Base-by-base conservation (phyloP, 2,113 vertebrate genomes). In the Phoenicopterus ruber region DNA sequence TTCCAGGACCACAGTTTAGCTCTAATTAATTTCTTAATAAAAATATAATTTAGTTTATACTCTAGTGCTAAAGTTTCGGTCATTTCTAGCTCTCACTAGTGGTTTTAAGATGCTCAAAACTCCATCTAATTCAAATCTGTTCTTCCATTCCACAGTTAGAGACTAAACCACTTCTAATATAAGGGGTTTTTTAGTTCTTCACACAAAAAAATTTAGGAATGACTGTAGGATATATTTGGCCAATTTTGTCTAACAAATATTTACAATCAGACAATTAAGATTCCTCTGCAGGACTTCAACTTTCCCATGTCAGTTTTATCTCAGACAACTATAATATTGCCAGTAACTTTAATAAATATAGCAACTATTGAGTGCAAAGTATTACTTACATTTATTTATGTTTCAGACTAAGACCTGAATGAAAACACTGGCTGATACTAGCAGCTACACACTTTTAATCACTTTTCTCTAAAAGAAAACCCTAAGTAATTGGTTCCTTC, bases 291-390 rank as follows among this genome's bases (percentile, higher is more conserved):
- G 55, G 73, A 90, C 55, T 26, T 65, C 47, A 82, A 67, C n/a
- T 87, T 97, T 93, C 73, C 73, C 80, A 86, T 26, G 36, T 92
- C 90, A 88, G 42, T 91, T 94, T 90, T 87, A 79, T 93, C 74
- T 92, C 74, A 42, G 65, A 94, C 79, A 83, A 67, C 29, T 87
- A 85, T 34, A 91, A 59, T 63, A 90, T 24, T 59, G 58, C 47
- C 82, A 90, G 19, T 67, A 74, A 92, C 59, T 40, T 58, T 47
- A 71, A 71, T 76, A 90, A 93, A 87, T 38, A 85, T 7, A 91
- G 74, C 55, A 83, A 85, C 29, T 40, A 71, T 26, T 8, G 46
- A 94, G 31, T 78, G 46, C 28, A 20, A 88, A 82, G 44, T 26
- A 66, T 90, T 74, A 57, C 47, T 93, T 81, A 72, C 1, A 10